Evolutionary conservation across 2,113 vertebrate species (phyloP).

Genomic region (Ceratotherium simum): DNA sequence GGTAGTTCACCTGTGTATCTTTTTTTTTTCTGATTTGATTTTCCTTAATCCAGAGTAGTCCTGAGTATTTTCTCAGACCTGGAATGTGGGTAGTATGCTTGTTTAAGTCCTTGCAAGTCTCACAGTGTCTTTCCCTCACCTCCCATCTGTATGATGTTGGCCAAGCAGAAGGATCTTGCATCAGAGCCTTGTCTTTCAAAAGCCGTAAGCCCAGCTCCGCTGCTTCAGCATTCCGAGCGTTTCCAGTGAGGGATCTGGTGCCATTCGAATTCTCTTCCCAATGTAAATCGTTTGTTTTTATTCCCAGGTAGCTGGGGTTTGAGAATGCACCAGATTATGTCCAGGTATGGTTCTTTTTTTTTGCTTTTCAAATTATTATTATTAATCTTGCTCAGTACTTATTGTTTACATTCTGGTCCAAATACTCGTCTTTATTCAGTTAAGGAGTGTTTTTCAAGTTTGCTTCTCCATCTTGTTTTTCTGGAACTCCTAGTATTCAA

Average conservation of each 20-base stretch:
- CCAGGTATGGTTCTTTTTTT: not conserved
- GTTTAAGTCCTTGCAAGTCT: not conserved
- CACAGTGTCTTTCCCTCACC: not conserved
- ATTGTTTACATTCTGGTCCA: not conserved
- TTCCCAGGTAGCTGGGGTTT: not conserved
- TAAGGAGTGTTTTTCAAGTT: not conserved
- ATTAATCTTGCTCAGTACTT: not conserved
- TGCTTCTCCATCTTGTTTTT: not conserved
- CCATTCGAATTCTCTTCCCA: not conserved
- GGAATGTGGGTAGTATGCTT: not conserved
- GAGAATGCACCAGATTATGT: not conserved
- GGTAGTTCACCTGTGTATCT: not conserved
- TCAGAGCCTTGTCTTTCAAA: not conserved
- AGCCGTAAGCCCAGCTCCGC: not conserved
- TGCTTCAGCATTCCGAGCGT: too few relatives aligned
- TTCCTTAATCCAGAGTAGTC: not conserved
- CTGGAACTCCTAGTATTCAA: not conserved
- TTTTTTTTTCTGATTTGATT: not conserved
- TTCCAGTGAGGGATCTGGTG: not conserved
- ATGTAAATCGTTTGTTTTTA: not conserved
- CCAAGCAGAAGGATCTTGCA: not conserved
- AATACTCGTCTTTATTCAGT: not conserved
- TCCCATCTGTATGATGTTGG: not conserved
- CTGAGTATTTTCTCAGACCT: not conserved
- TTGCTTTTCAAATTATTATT: not conserved